Conservation (phyloP, 2,113 vertebrate species). For the Spilogale gracilis region DNA sequence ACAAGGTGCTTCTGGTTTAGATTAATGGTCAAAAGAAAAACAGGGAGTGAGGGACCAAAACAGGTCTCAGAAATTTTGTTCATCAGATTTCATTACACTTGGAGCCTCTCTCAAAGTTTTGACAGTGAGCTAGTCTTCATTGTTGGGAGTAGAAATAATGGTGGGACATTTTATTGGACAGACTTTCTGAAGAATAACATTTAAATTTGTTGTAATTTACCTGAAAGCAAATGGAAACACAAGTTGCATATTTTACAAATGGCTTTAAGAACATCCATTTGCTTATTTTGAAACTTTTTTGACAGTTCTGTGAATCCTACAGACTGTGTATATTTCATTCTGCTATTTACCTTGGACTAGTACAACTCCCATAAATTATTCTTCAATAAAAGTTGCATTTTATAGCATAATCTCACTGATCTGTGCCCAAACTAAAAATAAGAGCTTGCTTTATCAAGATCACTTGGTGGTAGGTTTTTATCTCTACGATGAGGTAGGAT, state of each 20-base stretch:
- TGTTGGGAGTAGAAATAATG: not conserved
- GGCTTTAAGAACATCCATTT: not conserved
- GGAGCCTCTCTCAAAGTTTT: slow-evolving; percentile 50
- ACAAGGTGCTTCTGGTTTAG: slow-evolving; percentile 74
- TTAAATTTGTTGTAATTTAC: slow-evolving; percentile 69
- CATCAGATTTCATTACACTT: slow-evolving; percentile 54
- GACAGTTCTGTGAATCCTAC: slow-evolving; percentile 10
- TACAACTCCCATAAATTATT: not conserved
- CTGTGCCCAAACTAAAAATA: not conserved
- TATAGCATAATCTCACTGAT: not conserved
- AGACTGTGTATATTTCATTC: slow-evolving; percentile 1
- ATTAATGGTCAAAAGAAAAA: slow-evolving; percentile 62
- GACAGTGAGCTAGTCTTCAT: slow-evolving; percentile 39
- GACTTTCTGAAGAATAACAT: not conserved
- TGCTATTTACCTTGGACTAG: not conserved
- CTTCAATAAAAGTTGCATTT: slow-evolving; percentile 24
- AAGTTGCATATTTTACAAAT: slow-evolving; percentile 17
- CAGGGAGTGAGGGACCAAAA: slow-evolving; percentile 39
- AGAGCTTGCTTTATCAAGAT: not conserved
- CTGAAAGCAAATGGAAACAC: slow-evolving; percentile 42
- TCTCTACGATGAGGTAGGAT: not conserved
- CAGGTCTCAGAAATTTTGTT: slow-evolving; percentile 59
- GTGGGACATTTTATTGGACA: not conserved
- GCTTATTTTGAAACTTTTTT: not conserved
- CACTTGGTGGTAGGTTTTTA: not conserved